Percentiles rank a stretch among this genome's conserved stretches.
Evolutionary conservation across 2,888 invertebrate genomes (phyloP).

Genomic region (Agrotis ipsilon): DNA sequence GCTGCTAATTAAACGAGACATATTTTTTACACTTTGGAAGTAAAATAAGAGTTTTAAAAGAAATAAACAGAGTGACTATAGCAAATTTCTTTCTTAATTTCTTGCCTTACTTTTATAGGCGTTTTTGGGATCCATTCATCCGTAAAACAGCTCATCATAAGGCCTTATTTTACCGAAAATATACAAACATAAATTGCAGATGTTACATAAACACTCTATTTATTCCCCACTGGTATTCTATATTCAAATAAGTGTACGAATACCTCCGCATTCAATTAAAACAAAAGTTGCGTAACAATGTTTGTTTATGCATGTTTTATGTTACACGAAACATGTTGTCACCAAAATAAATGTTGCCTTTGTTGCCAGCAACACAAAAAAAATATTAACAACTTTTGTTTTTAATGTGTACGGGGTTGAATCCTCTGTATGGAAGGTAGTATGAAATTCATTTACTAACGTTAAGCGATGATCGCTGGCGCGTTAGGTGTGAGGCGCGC

Average conservation of each 20-base stretch:
- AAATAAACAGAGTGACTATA: conserved; percentile 20
- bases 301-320: conserved; percentile 1
- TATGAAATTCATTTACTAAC: conserved; percentile 62
- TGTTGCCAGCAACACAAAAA: not conserved
- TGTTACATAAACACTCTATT: conserved; percentile 17
- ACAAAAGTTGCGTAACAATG: conserved; percentile 10
- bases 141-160: conserved; percentile 13
- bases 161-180: conserved; percentile 24
- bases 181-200: conserved; percentile 14
- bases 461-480: conserved; percentile 36
- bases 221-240: not conserved
- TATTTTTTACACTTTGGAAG: conserved; percentile 3
- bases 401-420: not conserved
- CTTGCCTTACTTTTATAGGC: not conserved
- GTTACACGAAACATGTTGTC: not conserved
- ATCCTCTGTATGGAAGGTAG: conserved; percentile 32
- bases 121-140: not conserved
- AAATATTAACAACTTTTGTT: not conserved
- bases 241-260: not conserved
- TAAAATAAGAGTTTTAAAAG: not conserved
- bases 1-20: conserved; percentile 9
- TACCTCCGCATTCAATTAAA: not conserved
- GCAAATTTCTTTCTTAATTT: not conserved
- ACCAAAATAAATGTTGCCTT: not conserved
- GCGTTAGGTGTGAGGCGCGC: conserved; percentile 46